phyloP scores from a whole-genome alignment of 1,140 invertebrate genomes.

The Drosophila albomicans region DNA sequence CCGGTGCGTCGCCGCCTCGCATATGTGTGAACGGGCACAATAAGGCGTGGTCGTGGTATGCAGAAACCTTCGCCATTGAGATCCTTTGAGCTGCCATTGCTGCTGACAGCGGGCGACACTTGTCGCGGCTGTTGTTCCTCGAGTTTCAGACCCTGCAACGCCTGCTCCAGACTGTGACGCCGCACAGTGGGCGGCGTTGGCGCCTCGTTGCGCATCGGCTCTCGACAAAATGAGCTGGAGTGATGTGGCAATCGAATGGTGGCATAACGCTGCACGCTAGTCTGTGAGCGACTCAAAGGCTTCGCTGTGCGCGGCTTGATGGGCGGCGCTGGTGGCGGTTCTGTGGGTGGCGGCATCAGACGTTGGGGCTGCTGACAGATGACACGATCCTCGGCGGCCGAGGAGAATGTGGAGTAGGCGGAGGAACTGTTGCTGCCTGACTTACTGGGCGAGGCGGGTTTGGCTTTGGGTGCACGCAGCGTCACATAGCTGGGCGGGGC shows the following conservation, averaged over 20 bases:
- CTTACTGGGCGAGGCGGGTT: constrained; percentile 35
- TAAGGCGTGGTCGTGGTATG: constrained; percentile 93
- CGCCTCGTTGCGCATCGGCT: not conserved
- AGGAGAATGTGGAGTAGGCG: constrained; percentile 58
- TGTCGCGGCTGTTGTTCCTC: constrained; percentile 26
- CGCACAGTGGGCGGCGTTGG: constrained; percentile 3
- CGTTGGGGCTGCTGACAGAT: constrained; percentile 76
- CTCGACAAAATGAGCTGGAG: constrained; percentile 51
- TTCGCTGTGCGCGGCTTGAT: constrained; percentile 35
- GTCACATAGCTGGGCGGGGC: constrained; percentile 55
- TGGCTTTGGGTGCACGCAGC: constrained; percentile 37
- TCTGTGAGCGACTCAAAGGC: constrained; percentile 59
- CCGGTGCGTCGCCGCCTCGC: constrained; percentile 92
- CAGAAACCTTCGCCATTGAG: constrained; percentile 88
- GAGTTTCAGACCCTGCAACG: constrained; percentile 50
- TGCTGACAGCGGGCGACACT: constrained; percentile 62
- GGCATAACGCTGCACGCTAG: constrained; percentile 69
- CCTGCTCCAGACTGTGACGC: constrained; percentile 65
- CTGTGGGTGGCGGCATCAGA: constrained; percentile 60
- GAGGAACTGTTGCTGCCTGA: constrained; percentile 45
- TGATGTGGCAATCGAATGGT: constrained; percentile 71
- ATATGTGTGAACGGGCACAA: constrained; percentile 94
- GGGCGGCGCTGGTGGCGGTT: constrained; percentile 65
- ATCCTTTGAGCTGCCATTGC: constrained; percentile 75
- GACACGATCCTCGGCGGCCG: constrained; percentile 47